Base-by-base conservation (phyloP, 1,140 invertebrate species). In the Hestina assimilis region DNA sequence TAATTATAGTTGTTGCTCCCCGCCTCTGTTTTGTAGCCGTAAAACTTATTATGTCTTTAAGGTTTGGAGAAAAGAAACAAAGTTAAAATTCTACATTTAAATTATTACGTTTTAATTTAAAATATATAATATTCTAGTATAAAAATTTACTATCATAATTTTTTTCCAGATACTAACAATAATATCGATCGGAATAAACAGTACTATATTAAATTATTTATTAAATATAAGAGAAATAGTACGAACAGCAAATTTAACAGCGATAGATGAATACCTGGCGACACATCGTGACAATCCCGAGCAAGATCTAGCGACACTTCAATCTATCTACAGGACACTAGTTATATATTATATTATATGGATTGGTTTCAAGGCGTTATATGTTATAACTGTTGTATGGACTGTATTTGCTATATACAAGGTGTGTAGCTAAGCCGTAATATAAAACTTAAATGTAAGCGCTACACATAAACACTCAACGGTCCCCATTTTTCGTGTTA, bases 261-360 rank as follows among this genome's bases (percentile, higher is more conserved):
- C 2, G 1, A 15, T 28, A 6, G 12, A 19, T 6, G 15, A 19
- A 3, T 38, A 38, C 5, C 3, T 19, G 1, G 33, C 15, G n/a
- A 19, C 15, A 5, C 12, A 14, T 5, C 14, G 9, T 6, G 21
- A 15, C 4, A 14, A 29, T 0, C 9, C 41, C 5, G 5, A 28
- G 1, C 9, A 1, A 12, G 24, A 28, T 14, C 24, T 7, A 8
- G 11, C n/a, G 2, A 15, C 23, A 23, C 3, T 46, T 3, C 7
- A 4, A 3, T 11, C 14, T 9, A 38, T 50, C 23, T 50, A 50
- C 21, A 14, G 24, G n/a, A 19, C 12, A 6, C 2, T 50, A 9
- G 6, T 50, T 8, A 4, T 23, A 23, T 38, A 38, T 9, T 50
- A 38, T 38, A 50, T 50, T 14, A 23, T 50, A 2, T 50, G 47